Percentiles rank a stretch among this genome's conserved stretches.
Evolutionary conservation across 2,113 vertebrate genomes (phyloP).

Genomic region (Sinosuthora webbiana): DNA sequence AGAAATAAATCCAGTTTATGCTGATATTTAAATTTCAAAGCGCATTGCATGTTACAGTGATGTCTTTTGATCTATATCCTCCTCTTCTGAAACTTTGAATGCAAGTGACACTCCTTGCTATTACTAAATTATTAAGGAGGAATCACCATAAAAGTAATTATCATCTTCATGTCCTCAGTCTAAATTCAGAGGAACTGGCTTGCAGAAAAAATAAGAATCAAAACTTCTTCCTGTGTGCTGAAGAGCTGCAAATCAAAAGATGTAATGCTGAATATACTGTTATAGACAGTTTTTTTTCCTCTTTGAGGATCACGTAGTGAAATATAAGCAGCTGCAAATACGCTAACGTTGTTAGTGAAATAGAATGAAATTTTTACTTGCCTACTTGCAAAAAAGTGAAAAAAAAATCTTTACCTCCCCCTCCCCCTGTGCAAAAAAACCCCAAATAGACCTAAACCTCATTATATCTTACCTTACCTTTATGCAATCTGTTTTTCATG

Average conservation of each 20-base stretch:
- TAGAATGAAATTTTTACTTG: not conserved
- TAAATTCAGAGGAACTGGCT: not conserved
- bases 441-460: fast-evolving
- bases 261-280: not conserved
- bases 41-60: not conserved
- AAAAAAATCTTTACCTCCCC: not conserved
- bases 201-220: not conserved
- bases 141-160: conserved; percentile 16
- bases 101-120: not conserved
- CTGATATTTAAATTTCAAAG: conserved; percentile 5
- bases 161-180: not conserved
- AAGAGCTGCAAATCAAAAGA: not conserved
- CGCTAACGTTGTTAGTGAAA: not conserved
- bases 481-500: not conserved
- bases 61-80: conserved; percentile 2
- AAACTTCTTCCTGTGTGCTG: not conserved
- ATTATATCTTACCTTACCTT: not conserved
- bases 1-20: not conserved
- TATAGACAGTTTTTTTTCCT: not conserved
- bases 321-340: not conserved
- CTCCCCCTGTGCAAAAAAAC: not conserved
- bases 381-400: not conserved
- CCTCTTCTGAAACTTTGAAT: conserved; percentile 8
- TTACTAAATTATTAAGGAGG: conserved; percentile 11
- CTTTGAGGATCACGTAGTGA: not conserved